Base-by-base conservation (phyloP, 2,888 invertebrate genomes). In the Metellina segmentata region DNA sequence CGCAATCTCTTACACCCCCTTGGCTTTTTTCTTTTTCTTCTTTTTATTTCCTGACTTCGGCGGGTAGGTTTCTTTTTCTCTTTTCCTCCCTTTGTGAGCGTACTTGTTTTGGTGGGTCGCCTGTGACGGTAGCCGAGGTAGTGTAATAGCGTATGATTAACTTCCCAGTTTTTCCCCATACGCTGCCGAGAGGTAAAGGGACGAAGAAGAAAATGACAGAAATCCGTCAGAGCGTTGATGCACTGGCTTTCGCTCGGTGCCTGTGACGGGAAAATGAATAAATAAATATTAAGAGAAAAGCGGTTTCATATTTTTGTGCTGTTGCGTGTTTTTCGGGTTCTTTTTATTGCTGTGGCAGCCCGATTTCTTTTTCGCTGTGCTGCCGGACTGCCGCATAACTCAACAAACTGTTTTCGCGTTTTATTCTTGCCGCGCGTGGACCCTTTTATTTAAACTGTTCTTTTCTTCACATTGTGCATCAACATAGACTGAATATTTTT, bases 61-160 rank as follows among this genome's bases (percentile, higher is more conserved):
- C 34, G 34, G 34, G 34, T 34, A 34, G 34, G 34, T 34, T 34
- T 81, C 11, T 70, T 82, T 51, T 82, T 77, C 34, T 72, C 71
- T 71, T 52, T 78, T n/a, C 82, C 78, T 70, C 69, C 72, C 70
- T 83, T 82, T 77, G 77, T 83, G 74, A 7, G 49, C 48, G 78
- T 81, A 79, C 74, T 85, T 85, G 70, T 85, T 81, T 85, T 52
- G 61, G 74, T 82, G 74, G 70, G 19, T 48, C 61, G 48, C 19
- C 74, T 16, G n/a, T 49, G 85, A 48, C 85, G 85, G 90, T 85
- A 90, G 90, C 83, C 70, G 61, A n/a, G n/a, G 74, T 48, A 48
- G 79, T 69, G 81, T 90, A 85, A 90, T 90, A 90, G 90, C 90
- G 74, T 85, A 81, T 85, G 85, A 90, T 90, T 90, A 89, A 89